Base-by-base conservation (phyloP, 2,797 vertebrate species). In the Carapus acus region DNA sequence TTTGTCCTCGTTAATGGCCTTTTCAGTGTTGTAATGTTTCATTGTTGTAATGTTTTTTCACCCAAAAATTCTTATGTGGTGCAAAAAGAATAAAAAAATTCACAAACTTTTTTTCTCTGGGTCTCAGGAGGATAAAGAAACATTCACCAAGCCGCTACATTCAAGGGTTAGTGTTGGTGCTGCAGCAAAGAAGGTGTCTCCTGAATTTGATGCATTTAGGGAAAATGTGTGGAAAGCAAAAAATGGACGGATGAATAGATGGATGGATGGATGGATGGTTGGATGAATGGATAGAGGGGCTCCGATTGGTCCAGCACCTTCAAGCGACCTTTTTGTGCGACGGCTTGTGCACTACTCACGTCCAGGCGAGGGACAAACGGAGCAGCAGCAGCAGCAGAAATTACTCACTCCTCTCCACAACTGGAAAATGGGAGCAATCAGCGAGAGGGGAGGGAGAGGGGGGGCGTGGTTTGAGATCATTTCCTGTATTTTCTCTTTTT, bases 351-450 rank as follows among this genome's bases (percentile, higher is more conserved):
- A 65, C 54, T 59, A 54, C 56, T 65, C 54, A 51, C 58, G 82
- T 77, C 74, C 74, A 79, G 48, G 56, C 63, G 66, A 76, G 77
- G 60, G 78, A 59, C 66, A 69, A 47, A 43, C 54, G 57, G 29
- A 74, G 80, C 81, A 72, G 47, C 59, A 77, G 47, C 59, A 77
- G 46, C 71, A 76, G 73, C 66, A 65, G 69, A 78, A 77, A 84
- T 88, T 87, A 87, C 85, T 88, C 86, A 87, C 67, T 80, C 63
- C 65, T 60, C 73, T 71, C 78, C 80, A 69, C 67, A 74, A 76
- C 80, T 89, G 88, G 88, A 90, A 90, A 90, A 86, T 86, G 76
- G 83, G 83, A 83, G 83, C 84, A 86, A 86, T 83, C 73, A 65
- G 61, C n/a, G n/a, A n/a, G n/a, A n/a, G n/a, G n/a, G n/a, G n/a